These are phyloP conservation scores for Epinephelus lanceolatus DNA, from an alignment of 2,113 vertebrate species.

Conservation along the genomic window DNA sequence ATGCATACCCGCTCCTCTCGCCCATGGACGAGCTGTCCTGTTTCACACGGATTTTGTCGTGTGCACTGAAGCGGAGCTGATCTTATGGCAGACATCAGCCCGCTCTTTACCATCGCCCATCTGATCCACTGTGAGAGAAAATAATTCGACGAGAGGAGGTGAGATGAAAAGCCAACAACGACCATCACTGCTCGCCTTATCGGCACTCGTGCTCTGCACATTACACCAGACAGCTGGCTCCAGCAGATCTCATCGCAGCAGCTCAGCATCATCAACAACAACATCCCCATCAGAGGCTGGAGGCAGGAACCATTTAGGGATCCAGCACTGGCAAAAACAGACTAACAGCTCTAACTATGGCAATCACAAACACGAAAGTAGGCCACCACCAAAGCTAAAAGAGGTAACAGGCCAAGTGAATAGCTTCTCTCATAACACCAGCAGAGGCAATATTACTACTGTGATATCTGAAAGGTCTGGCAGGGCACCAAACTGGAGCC, in stretches of 20 bases:
- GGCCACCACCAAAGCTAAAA: constrained; percentile 50
- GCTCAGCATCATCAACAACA: constrained; percentile 41
- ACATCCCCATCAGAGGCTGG: constrained; percentile 51
- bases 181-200: constrained; percentile 69
- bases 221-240: constrained; percentile 61
- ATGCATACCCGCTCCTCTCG: constrained; percentile 32
- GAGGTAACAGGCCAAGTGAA: constrained; percentile 34
- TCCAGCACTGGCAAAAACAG: constrained; percentile 31
- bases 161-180: constrained; percentile 72
- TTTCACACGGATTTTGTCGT: constrained; percentile 33
- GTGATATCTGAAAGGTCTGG: constrained; percentile 42
- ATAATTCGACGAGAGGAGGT: constrained; percentile 30
- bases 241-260: constrained; percentile 48
- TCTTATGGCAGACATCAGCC: constrained; percentile 69
- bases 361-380: constrained; percentile 45
- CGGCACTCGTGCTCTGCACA: constrained; percentile 70
- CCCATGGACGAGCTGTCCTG: constrained; percentile 32
- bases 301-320: constrained; percentile 39
- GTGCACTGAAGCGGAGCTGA: constrained; percentile 54
- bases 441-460: constrained; percentile 47
- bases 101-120: constrained; percentile 43
- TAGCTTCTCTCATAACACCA: constrained; percentile 38
- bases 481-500: constrained; percentile 55
- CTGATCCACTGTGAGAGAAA: constrained; percentile 61
- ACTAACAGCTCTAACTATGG: constrained; percentile 46